Percentiles rank a stretch among this genome's conserved stretches.
Conservation (phyloP, 2,888 invertebrate species). For the Halocaridina rubra region DNA sequence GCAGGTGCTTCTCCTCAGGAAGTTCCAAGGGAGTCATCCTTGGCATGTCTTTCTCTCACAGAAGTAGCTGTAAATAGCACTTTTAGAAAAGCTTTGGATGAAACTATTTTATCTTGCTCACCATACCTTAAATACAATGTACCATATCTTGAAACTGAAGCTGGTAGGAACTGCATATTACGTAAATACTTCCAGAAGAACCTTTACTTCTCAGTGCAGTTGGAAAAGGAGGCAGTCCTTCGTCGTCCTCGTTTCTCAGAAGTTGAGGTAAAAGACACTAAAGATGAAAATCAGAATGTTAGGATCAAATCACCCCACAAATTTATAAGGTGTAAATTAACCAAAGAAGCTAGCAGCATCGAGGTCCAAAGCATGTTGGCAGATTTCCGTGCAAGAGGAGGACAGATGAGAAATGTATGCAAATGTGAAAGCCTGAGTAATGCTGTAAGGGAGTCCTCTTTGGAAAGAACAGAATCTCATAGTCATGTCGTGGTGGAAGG, state of each 20-base stretch:
- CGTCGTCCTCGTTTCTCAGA: slow-evolving; percentile 44
- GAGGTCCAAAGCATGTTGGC: slow-evolving; percentile 81
- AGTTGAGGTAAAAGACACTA: slow-evolving; percentile 32
- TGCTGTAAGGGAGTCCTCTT: neutral
- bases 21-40: slow-evolving; percentile 18
- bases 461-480: slow-evolving; percentile 3
- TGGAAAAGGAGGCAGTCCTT: slow-evolving; percentile 64
- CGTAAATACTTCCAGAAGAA: slow-evolving; percentile 80
- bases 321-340: slow-evolving; percentile 80
- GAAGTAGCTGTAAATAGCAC: slow-evolving; percentile 76
- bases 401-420: slow-evolving; percentile 69
- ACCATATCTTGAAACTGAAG: slow-evolving; percentile 89
- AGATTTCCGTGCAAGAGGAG: slow-evolving; percentile 88
- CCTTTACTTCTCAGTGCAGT: slow-evolving; percentile 76
- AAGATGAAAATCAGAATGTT: slow-evolving; percentile 39
- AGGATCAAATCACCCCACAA: slow-evolving; percentile 73
- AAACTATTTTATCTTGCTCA: slow-evolving; percentile 83
- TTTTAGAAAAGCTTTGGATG: slow-evolving; percentile 81
- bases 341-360: slow-evolving; percentile 75
- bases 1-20: slow-evolving; percentile 24
- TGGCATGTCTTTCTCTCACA: slow-evolving; percentile 70
- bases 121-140: slow-evolving; percentile 86
- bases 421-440: slow-evolving; percentile 5
- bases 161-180: slow-evolving; percentile 80
- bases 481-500: slow-evolving; percentile 20